Evolutionary conservation across 1,140 invertebrate species (phyloP), one percentile per base, ranked within the genome.

Genomic region (Bombus difficillimus): DNA sequence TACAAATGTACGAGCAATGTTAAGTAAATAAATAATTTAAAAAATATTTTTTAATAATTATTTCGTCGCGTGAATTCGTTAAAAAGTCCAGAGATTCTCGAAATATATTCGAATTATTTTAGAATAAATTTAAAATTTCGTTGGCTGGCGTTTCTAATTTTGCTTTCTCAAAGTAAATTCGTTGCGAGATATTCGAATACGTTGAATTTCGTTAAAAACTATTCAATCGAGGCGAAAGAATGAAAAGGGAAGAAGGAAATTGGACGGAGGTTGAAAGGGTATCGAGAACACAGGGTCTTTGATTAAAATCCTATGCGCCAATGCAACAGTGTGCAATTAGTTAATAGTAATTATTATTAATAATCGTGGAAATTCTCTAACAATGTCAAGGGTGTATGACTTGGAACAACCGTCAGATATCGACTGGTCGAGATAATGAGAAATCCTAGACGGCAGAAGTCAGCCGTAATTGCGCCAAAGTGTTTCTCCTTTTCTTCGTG

Each of bases 401-500:
- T 43, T 18, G 18, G 25, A 22, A 66, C 62, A 25, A 6, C 3
- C 13, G 43, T 79, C 12, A 22, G 68, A 81, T 66, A 85, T 81
- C 18, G 77, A 82, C 37, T 41, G 64, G n/a, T 12, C n/a, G 59
- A 39, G 64, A 89, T 90, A 89, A 90, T 89, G 81, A 89, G 59
- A 66, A 66, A 86, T 57, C 57, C 83, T 81, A 66, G 59, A 66
- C 68, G 68, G 37, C 69, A 85, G 25, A 64, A 57, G 59, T 82
- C 57, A 59, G 28, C 28, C 62, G 79, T 88, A 87, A 90, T 90
- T 88, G 75, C 66, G 53, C 64, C 59, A 80, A n/a, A 83, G 41
- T 85, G 75, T 88, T 90, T 79, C 69, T 86, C 83, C 37, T 77
- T 82, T 89, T 87, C 68, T 84, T 88, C 59, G 43, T 34, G 57